phyloP scores from a whole-genome alignment of 2,888 invertebrate genomes.

The Lochmaea capreae region DNA sequence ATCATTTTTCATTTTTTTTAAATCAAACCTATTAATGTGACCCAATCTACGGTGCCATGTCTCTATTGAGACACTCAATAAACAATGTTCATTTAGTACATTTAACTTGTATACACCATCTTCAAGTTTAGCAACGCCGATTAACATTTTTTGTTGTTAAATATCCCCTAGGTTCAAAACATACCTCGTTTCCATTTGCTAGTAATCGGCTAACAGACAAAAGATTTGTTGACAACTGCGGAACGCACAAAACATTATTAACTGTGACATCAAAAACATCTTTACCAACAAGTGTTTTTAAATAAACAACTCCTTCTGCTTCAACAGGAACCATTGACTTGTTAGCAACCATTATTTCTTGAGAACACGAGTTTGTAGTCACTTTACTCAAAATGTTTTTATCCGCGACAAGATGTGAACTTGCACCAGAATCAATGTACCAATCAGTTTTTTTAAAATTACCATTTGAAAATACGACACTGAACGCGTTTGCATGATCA shows the following conservation, averaged over 20 bases:
- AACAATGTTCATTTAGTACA: background rate
- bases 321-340: constrained; percentile 32
- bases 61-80: background rate
- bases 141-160: too few species aligned
- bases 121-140: background rate
- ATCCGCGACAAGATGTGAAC: constrained; percentile 45
- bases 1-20: background rate
- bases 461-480: constrained; percentile 31
- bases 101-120: constrained; percentile 12
- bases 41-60: background rate
- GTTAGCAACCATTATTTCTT: constrained; percentile 40
- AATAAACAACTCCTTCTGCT: constrained; percentile 30
- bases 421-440: constrained; percentile 53
- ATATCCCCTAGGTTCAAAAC: constrained; percentile 14
- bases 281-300: constrained; percentile 23
- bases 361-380: constrained; percentile 1
- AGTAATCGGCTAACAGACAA: constrained; percentile 36
- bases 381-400: constrained; percentile 34
- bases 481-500: constrained; percentile 24
- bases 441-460: constrained; percentile 45
- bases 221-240: constrained; percentile 37
- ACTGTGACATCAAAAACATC: constrained; percentile 19
- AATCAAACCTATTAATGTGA: background rate
- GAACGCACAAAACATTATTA: constrained; percentile 32
- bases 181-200: constrained; percentile 28